Base-by-base conservation (phyloP, 2,113 vertebrate species). In the Tiliqua scincoides region DNA sequence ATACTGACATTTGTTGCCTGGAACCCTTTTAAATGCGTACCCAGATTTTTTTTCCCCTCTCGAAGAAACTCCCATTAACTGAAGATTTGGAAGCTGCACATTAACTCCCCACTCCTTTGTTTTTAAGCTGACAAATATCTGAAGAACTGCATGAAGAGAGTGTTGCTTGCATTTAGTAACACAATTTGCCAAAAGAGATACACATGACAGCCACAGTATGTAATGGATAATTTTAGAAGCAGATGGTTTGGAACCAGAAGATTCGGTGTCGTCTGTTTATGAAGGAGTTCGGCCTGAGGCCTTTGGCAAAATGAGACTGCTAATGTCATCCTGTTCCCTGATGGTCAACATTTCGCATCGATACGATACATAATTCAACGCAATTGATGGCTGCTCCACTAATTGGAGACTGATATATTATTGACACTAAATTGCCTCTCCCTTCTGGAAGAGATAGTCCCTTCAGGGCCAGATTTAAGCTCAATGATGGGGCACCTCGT, bases 281-380 rank as follows among this genome's bases (percentile, higher is more conserved):
- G 90, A 95, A 85, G 72, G 86, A 59, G 48, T 89, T 89, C 27
- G 75, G 91, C 54, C 92, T 89, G 81, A 91, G 81, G 85, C 85
- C 72, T 73, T 87, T 77, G 83, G 82, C 87, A 67, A 93, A 89
- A 91, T 63, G 25, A 90, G 82, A 95, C 88, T 92, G 82, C 71
- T 89, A 82, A 65, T 91, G 81, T 92, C 90, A 93, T 91, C 54
- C 85, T 37, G n/a, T 90, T 93, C 85, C 70, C 92, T 92, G 40
- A 65, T 89, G 85, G 86, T 68, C 77, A 91, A 65, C 82, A 93
- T 86, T 85, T 91, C 1, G 0, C 81, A 91, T 93, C 92, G 91
- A 89, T 92, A 92, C 89, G 92, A 91, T 87, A 92, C 54, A 89
- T 90, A 94, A 95, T 96, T 95, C 88, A 95, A 84, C 81, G 87